Base-by-base conservation (phyloP, 2,113 vertebrate genomes). In the Epinephelus cyanopodus region DNA sequence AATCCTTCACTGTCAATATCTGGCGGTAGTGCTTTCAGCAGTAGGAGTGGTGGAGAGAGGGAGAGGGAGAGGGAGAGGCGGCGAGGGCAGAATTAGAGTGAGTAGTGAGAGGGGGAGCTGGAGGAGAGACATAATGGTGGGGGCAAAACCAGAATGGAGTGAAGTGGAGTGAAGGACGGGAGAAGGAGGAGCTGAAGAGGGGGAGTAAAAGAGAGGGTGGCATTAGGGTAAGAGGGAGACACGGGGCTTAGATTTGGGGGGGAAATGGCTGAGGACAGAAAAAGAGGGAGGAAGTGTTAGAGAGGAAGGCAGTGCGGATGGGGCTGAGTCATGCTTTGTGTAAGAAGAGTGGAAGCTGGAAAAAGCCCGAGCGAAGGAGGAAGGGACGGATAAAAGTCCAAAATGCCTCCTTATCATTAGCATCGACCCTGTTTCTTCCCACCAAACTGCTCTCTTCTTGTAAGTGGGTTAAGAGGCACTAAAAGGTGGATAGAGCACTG, bases 1-100 rank as follows among this genome's bases (percentile, higher is more conserved):
- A 91, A 92, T 89, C 84, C 87, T 90, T 92, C 85, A 87, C 77
- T 79, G 82, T 90, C 86, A 82, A 82, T 85, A 91, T 72, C 79
- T 67, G 75, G 56, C 37, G 45, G 75, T 70, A 61, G 77, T 70
- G 82, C 74, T 91, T 81, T 86, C 82, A 83, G 83, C 74, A 33
- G 82, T 17, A 71, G 62, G 60, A 84, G 79, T 37, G 56, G 75
- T 45, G 57, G 45, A 71, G 70, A 72, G 74, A 27, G 74, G 47
- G 65, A 81, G 79, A 83, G 85, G 83, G 70, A 81, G 79, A 83
- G 85, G 81, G 63, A 76, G 80, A 82, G 74, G 86, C 82, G 58
- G 77, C 17, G 39, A 78, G 86, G 87, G 82, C 84, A 86, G 87
- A 89, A 87, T 87, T 86, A 83, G 84, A 92, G 86, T 74, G 78